Evolutionary conservation across 2,113 vertebrate genomes (phyloP).

Genomic region (Neoarius graeffei): DNA sequence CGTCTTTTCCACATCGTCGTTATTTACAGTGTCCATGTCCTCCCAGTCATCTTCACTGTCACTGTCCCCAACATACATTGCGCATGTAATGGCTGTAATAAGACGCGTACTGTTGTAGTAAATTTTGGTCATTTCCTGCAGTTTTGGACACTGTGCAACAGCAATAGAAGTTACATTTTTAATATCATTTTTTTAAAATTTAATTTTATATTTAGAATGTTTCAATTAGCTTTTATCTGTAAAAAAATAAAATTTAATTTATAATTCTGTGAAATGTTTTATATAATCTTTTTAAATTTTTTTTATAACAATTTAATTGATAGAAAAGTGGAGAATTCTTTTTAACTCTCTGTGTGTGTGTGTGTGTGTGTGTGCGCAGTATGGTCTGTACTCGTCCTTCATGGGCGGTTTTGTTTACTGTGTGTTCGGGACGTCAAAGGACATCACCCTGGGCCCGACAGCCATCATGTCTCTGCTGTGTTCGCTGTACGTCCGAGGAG

Average conservation of each 20-base stretch:
- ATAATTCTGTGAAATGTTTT: neutral
- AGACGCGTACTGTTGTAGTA: neutral
- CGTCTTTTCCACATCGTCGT: neutral
- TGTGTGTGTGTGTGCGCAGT: conserved; percentile 68
- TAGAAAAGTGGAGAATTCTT: neutral
- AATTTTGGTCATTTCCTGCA: too few species aligned
- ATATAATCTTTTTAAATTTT: too few species aligned
- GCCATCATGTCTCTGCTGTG: conserved; percentile 98
- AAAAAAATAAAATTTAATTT: too few species aligned
- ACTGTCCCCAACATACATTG: neutral
- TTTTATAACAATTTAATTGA: neutral
- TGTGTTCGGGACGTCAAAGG: conserved; percentile 92
- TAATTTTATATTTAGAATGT: too few species aligned
- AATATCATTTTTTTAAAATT: too few species aligned
- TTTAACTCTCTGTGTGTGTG: neutral
- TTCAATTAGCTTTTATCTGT: too few species aligned
- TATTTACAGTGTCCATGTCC: neutral
- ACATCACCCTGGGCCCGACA: conserved; percentile 92
- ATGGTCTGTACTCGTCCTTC: conserved; percentile 92
- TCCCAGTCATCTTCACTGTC: too few species aligned
- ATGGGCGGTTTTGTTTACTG: conserved; percentile 92
- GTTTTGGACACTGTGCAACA: neutral
- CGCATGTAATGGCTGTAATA: neutral
- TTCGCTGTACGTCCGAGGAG: conserved; percentile 76
- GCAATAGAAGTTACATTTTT: too few species aligned